phyloP scores from a whole-genome alignment of 1,140 invertebrate genomes.

The Lordiphosa clarofinis region DNA sequence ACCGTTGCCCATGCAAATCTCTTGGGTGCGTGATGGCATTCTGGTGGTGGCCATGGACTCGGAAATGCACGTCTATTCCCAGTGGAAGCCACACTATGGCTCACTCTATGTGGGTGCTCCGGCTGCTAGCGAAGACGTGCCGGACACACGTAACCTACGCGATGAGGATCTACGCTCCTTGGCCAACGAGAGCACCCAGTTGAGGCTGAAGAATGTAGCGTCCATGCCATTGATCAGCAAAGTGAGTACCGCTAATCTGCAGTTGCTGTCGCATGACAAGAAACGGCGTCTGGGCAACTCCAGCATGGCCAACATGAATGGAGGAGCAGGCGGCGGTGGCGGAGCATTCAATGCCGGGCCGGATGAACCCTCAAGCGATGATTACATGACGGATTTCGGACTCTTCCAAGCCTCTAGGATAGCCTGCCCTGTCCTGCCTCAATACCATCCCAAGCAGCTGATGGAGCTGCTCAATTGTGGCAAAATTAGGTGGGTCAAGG shows the following conservation, averaged over 20 bases:
- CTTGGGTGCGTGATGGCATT: conserved; percentile 98
- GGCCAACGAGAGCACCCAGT: conserved; percentile 86
- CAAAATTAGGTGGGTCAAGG: conserved; percentile 98
- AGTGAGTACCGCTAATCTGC: conserved; percentile 90
- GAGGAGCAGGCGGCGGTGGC: not conserved
- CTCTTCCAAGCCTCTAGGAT: conserved; percentile 98
- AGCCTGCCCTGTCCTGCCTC: conserved; percentile 97
- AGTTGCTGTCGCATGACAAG: conserved; percentile 86
- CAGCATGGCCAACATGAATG: conserved; percentile 61
- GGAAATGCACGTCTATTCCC: conserved; percentile 99
- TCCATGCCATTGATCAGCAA: conserved; percentile 90
- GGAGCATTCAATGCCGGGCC: conserved; percentile 3
- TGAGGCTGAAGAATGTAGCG: conserved; percentile 85
- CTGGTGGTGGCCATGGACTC: conserved; percentile 99
- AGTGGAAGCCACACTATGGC: conserved; percentile 89
- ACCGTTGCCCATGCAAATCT: conserved; percentile 98
- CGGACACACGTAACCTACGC: conserved; percentile 86
- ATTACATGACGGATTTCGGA: conserved; percentile 95
- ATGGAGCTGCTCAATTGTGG: conserved; percentile 99
- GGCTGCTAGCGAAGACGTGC: conserved; percentile 55
- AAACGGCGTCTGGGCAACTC: conserved; percentile 79
- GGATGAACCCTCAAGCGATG: conserved; percentile 68
- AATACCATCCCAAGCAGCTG: conserved; percentile 99
- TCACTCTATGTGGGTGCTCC: conserved; percentile 35
- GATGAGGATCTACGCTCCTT: conserved; percentile 89